Percentiles rank a stretch among this genome's conserved stretches.
Conservation (phyloP, 1,140 invertebrate species). For the Anastatus disparis region DNA sequence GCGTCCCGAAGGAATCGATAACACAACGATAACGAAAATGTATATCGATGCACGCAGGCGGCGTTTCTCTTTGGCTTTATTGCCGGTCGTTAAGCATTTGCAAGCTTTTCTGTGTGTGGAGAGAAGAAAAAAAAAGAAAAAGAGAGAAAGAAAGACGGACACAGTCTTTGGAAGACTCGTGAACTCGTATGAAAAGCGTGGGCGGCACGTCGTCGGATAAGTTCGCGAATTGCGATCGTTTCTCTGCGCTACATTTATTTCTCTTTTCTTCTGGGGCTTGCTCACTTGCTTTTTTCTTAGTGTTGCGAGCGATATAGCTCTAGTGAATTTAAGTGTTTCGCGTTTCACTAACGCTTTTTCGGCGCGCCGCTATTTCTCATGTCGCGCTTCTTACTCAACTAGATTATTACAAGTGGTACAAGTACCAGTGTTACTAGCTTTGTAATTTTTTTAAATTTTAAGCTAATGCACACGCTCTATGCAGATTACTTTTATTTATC, state of each 20-base stretch:
- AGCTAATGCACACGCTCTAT: too few species aligned
- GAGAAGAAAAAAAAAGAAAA: too few species aligned
- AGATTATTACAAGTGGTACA: background rate
- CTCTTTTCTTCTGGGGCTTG: background rate
- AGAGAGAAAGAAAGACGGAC: background rate
- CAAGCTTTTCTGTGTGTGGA: background rate
- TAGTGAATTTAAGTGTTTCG: conserved; percentile 17
- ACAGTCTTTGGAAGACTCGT: too few species aligned
- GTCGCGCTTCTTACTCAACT: background rate
- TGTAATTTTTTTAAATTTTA: too few species aligned
- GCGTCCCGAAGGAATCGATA: conserved; percentile 26
- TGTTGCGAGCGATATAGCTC: background rate
- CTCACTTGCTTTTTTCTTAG: background rate
- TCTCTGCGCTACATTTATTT: conserved; percentile 37
- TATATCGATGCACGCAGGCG: conserved; percentile 13
- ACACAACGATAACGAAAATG: conserved; percentile 8
- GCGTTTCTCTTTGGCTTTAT: conserved; percentile 32
- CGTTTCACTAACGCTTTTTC: conserved; percentile 15
- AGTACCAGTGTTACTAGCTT: too few species aligned
- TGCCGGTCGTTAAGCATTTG: conserved; percentile 38
- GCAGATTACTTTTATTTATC: too few species aligned
- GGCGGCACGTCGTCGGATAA: conserved; percentile 2
- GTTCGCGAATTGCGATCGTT: conserved; percentile 37
- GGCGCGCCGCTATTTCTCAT: conserved; percentile 19
- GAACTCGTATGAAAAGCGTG: too few species aligned